Evolutionary conservation across 2,797 vertebrate species (phyloP).

Genomic region (Atherinosoma microstoma): DNA sequence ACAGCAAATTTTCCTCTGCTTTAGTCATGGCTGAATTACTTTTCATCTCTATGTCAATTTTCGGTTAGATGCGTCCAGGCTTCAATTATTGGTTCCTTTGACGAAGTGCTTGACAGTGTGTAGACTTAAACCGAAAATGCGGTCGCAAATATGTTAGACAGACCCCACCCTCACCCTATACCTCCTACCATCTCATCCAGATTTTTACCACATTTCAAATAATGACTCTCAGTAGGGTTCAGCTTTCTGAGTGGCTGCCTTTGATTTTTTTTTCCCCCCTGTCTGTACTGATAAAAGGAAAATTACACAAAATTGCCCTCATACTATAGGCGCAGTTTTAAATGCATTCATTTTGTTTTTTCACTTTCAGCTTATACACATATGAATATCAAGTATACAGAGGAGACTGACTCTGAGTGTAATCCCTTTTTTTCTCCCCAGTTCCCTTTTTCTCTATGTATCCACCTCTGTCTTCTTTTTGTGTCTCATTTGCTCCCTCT

Average conservation of each 20-base stretch:
- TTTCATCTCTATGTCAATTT: constrained; percentile 43
- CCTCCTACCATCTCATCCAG: constrained; percentile 44
- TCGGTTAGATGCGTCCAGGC: constrained; percentile 35
- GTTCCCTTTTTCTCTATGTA: constrained; percentile 30
- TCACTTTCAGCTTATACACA: constrained; percentile 44
- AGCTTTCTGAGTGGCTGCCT: constrained; percentile 48
- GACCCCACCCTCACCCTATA: not conserved
- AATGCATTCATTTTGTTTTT: constrained; percentile 46
- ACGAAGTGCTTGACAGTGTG: constrained; percentile 42
- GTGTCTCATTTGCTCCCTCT: constrained; percentile 61
- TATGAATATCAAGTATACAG: constrained; percentile 55
- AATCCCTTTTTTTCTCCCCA: constrained; percentile 37
- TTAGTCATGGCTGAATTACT: constrained; percentile 66
- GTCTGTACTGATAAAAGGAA: constrained; percentile 44
- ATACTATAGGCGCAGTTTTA: constrained; percentile 31
- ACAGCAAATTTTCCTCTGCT: constrained; percentile 57
- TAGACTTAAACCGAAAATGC: constrained; percentile 37
- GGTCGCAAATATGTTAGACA: constrained; percentile 31
- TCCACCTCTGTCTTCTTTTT: constrained; percentile 66
- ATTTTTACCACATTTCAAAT: constrained; percentile 54
- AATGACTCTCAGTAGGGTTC: constrained; percentile 43
- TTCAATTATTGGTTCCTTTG: constrained; percentile 55
- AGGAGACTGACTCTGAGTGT: constrained; percentile 53
- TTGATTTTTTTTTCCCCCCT: constrained; percentile 31
- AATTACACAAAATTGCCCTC: constrained; percentile 58